phyloP scores from a whole-genome alignment of 2,113 vertebrate genomes.

The Elephantulus edwardii region DNA sequence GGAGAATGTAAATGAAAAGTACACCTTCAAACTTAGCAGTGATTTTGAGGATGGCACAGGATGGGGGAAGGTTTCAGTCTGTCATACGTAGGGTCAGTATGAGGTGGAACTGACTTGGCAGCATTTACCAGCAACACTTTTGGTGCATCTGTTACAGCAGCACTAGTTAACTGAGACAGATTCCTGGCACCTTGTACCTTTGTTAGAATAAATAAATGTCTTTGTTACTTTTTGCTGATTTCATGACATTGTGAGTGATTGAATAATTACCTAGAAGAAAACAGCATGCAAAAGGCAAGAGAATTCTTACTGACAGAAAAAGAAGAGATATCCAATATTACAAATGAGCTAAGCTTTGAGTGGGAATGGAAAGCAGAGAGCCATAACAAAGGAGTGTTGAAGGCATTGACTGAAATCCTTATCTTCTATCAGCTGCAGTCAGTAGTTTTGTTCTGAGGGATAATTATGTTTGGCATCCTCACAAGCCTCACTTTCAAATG shows the following conservation, averaged over 20 bases:
- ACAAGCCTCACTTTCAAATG: neutral
- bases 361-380: neutral
- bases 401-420: neutral
- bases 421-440: neutral
- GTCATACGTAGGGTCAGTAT: no score
- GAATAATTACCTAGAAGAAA: neutral
- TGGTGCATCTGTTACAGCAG: neutral
- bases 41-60: no score
- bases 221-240: constrained; percentile 11
- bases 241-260: neutral
- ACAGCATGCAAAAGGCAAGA: neutral
- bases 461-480: neutral
- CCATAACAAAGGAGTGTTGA: neutral
- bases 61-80: no score
- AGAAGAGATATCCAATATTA: neutral
- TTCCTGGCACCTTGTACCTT: neutral
- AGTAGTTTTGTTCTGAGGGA: neutral
- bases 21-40: no score
- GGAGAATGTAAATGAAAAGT: no score
- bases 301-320: neutral
- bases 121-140: no score
- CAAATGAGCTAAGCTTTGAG: neutral
- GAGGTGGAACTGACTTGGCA: no score
- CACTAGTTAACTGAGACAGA: neutral
- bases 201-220: neutral